A percentile compares a stretch with the other conserved stretches of the same genome.
Evolutionary conservation across 2,797 vertebrate species (phyloP).

Genomic region (Enteromius trimaculatus): DNA sequence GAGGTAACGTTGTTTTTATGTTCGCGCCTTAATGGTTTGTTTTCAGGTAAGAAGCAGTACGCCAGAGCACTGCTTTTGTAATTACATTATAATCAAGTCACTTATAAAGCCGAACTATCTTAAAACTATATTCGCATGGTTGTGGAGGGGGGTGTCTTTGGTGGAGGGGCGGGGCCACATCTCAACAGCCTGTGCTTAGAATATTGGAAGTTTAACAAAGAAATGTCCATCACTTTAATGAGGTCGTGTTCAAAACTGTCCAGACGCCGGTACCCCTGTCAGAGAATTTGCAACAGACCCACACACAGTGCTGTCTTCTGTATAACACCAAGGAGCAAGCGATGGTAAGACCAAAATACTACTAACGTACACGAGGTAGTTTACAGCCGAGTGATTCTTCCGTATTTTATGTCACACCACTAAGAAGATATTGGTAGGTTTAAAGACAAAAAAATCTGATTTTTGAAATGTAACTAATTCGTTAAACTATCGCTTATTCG

Average conservation of each 20-base stretch:
- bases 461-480: neutral
- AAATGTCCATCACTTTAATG: conserved; percentile 11
- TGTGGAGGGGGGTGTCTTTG: neutral
- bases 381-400: neutral
- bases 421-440: neutral
- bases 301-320: neutral
- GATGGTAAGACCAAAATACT: conserved; percentile 33
- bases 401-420: neutral
- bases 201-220: conserved; percentile 15
- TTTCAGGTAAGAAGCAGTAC: neutral
- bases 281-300: neutral
- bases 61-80: neutral
- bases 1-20: neutral
- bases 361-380: neutral
- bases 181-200: neutral
- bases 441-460: neutral
- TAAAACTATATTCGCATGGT: neutral
- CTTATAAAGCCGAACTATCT: neutral
- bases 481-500: neutral
- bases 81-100: neutral
- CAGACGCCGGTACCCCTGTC: neutral
- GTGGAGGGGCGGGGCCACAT: neutral
- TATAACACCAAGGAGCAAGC: neutral
- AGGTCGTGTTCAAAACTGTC: neutral
- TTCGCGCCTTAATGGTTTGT: neutral